phyloP scores from a whole-genome alignment of 2,888 invertebrate genomes.

The Trissolcus japonicus region DNA sequence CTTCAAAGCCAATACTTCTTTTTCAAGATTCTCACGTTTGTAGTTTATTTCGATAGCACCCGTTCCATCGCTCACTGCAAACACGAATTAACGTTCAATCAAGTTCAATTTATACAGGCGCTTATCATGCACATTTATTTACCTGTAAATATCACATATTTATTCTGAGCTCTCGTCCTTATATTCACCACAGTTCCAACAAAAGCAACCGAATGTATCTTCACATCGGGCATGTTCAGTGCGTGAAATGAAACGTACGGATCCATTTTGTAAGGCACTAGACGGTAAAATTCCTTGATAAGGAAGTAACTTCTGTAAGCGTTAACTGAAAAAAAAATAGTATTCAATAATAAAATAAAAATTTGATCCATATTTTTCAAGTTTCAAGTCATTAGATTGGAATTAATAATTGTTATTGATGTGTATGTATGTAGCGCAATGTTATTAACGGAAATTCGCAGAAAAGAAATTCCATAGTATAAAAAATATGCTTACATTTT shows the following conservation, averaged over 20 bases:
- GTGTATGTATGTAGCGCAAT: too few relatives aligned
- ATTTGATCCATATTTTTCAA: neutral
- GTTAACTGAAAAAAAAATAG: conserved; percentile 15
- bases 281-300: conserved; percentile 40
- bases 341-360: neutral
- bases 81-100: too few relatives aligned
- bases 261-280: conserved; percentile 41
- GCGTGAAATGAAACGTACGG: conserved; percentile 36
- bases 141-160: conserved; percentile 29
- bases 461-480: too few relatives aligned
- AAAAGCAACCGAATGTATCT: conserved; percentile 33
- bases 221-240: conserved; percentile 47
- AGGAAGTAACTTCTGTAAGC: conserved; percentile 31
- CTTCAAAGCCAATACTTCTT: conserved; percentile 7
- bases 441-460: too few relatives aligned
- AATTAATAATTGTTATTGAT: too few relatives aligned
- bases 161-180: conserved; percentile 14
- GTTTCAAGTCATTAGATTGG: neutral
- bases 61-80: conserved; percentile 49
- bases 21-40: conserved; percentile 16
- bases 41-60: conserved; percentile 29
- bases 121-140: neutral
- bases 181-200: conserved; percentile 36
- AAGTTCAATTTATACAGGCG: too few relatives aligned
- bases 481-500: conserved; percentile 8